Evolutionary conservation across 2,888 invertebrate genomes (phyloP).

Genomic region (Hirudinaria manillensis): DNA sequence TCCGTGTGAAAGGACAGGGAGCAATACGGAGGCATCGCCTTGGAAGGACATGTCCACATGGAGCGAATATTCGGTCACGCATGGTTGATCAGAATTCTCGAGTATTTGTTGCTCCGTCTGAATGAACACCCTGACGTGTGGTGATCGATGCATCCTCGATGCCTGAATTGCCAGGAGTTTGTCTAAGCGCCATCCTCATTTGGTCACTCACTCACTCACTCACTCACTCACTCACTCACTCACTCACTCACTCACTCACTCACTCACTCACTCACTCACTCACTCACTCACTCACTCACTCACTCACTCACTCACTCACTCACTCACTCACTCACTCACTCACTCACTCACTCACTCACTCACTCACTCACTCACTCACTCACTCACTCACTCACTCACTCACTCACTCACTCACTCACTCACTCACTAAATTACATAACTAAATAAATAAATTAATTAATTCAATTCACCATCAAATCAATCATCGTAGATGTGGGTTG

Average conservation of each 20-base stretch:
- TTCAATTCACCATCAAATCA: too few species aligned
- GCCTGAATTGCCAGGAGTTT: not conserved
- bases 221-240: constrained; percentile 11
- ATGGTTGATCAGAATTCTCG: constrained; percentile 2
- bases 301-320: not conserved
- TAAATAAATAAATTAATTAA: too few species aligned
- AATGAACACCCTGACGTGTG: constrained; percentile 23
- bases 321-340: not conserved
- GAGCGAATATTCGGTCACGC: not conserved
- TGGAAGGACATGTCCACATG: too few species aligned
- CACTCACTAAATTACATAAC: not conserved
- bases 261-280: not conserved
- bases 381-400: not conserved
- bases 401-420: constrained; percentile 12
- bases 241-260: constrained; percentile 7
- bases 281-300: constrained; percentile 12
- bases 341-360: constrained; percentile 12
- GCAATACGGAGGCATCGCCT: too few species aligned
- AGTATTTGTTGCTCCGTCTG: constrained; percentile 21
- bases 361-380: not conserved
- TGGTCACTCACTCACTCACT: not conserved
- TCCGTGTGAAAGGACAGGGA: too few species aligned
- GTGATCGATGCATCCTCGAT: constrained; percentile 16
- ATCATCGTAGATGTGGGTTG: too few species aligned
- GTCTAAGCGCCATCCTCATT: not conserved